Base-by-base conservation (phyloP, 2,888 invertebrate genomes). In the Leptothorax acervorum region DNA sequence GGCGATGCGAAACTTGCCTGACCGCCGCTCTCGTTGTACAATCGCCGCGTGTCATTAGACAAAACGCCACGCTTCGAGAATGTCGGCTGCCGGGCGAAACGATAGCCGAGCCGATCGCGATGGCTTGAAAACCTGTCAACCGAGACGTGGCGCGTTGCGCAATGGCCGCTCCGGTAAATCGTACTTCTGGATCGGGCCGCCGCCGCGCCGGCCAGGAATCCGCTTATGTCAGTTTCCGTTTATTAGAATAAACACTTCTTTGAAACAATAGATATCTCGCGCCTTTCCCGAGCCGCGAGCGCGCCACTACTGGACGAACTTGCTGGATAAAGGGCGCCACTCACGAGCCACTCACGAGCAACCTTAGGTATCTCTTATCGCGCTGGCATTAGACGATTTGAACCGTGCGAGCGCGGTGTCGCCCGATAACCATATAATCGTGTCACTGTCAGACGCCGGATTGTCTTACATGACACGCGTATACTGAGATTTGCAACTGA, bases 101-200 rank as follows among this genome's bases (percentile, higher is more conserved):
- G 83, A 84, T 75, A 78, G 84, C 68, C 55, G 84, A 62, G 74
- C 81, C 74, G 6, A 35, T 9, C 42, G 88, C 42, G 88, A 90
- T 87, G 88, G 71, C 73, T 90, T 86, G 89, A 83, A 89, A 90
- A 89, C 88, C 90, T 90, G 90, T 90, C 90, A 87, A 90, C 90
- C 90, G 90, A 82, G 89, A 89, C 90, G 82, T 85, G 74, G 55
- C 53, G 79, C 74, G 82, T 90, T 90, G 85, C 90, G 85, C 85
- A 90, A 90, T 81, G 83, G 23, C 57, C 85, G 86, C 74, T 84
- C 89, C 31, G 82, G 78, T 88, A 90, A 87, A 90, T 83, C 87
- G 84, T 81, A 83, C 73, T 60, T 82, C 79, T 78, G 63, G 84
- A 85, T 45, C 45, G n/a, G 71, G 62, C 28, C 23, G 23, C 28